Percentiles rank a stretch among this genome's conserved stretches.
phyloP scores from a whole-genome alignment of 2,113 vertebrate genomes.

The Saccopteryx leptura region DNA sequence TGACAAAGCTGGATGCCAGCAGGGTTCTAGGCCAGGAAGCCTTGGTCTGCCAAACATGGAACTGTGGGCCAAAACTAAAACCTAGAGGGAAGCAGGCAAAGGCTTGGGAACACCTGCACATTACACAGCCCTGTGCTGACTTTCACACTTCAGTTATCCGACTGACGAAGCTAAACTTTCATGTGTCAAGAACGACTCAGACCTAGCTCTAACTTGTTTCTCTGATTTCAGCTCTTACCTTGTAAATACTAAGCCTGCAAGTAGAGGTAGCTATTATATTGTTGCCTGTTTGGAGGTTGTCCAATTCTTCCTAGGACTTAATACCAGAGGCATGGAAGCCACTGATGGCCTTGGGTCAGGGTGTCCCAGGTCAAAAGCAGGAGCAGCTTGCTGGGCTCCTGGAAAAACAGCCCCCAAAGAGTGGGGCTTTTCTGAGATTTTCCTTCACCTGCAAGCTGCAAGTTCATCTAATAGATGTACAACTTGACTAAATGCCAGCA shows the following conservation, averaged over 20 bases:
- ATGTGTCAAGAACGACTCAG: conserved; percentile 48
- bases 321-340: conserved; percentile 38
- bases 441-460: not conserved
- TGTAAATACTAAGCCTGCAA: conserved; percentile 73
- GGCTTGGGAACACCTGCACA: not conserved
- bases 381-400: not conserved
- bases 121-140: not conserved
- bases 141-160: conserved; percentile 26
- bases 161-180: conserved; percentile 28
- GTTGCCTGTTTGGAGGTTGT: conserved; percentile 66
- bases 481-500: conserved; percentile 78
- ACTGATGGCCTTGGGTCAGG: not conserved
- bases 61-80: not conserved
- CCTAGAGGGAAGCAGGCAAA: not conserved
- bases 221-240: conserved; percentile 75
- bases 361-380: not conserved
- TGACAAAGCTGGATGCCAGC: not conserved
- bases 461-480: conserved; percentile 55
- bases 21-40: not conserved
- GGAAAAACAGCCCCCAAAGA: not conserved
- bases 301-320: conserved; percentile 75
- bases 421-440: not conserved
- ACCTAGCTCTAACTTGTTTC: conserved; percentile 81
- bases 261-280: conserved; percentile 73
- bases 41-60: not conserved